phyloP scores from a whole-genome alignment of 1,140 invertebrate species.

The Thrips palmi region DNA sequence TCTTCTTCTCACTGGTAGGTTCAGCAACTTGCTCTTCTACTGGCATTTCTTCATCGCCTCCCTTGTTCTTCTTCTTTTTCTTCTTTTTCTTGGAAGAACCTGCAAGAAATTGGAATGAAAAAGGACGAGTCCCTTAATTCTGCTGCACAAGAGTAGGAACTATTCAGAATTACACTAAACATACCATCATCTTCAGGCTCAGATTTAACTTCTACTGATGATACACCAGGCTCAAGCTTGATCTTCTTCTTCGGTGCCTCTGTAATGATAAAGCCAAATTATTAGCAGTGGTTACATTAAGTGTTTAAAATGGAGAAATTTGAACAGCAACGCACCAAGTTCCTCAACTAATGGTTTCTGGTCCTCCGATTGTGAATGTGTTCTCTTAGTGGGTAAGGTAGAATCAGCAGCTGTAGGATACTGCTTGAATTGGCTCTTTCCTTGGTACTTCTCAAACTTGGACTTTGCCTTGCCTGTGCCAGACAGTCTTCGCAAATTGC shows the following conservation, averaged over 20 bases:
- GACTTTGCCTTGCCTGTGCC: constrained; percentile 72
- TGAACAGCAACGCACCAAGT: constrained; percentile 4
- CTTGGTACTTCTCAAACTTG: constrained; percentile 81
- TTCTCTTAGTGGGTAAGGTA: constrained; percentile 27
- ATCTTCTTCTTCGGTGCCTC: constrained; percentile 18
- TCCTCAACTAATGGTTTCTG: constrained; percentile 27
- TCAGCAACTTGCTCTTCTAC: background rate
- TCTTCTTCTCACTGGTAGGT: constrained; percentile 15
- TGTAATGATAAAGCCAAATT: background rate
- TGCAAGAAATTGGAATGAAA: constrained; percentile 10
- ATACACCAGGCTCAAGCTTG: constrained; percentile 3
- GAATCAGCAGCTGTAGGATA: constrained; percentile 40
- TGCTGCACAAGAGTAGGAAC: too few relatives aligned
- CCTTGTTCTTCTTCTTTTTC: constrained; percentile 24
- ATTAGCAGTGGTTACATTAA: constrained; percentile 14
- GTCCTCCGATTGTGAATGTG: constrained; percentile 25
- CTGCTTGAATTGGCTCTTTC: constrained; percentile 48
- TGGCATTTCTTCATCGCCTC: constrained; percentile 12
- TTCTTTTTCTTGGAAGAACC: constrained; percentile 21
- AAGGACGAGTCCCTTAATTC: too few relatives aligned
- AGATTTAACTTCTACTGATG: constrained; percentile 11
- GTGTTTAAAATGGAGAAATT: constrained; percentile 9
- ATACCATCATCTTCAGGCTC: constrained; percentile 12
- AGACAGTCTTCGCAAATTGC: constrained; percentile 61
- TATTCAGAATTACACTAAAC: background rate